These are phyloP conservation scores for Distichodus sexfasciatus DNA, from an alignment of 2,797 vertebrate species.

Conservation along the genomic window DNA sequence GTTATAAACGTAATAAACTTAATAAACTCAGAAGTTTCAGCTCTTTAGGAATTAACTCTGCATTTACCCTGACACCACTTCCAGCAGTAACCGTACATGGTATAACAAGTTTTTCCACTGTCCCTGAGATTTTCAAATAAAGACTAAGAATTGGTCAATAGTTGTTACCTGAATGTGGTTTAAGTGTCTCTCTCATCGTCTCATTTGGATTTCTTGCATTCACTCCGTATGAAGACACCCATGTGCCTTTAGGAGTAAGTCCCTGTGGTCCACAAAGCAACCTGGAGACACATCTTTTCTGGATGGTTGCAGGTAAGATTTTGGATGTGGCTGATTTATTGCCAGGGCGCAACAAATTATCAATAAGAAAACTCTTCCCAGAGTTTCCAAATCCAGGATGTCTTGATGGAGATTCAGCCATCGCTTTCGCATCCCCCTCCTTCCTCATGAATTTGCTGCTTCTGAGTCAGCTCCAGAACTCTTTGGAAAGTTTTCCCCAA, in stretches of 20 bases:
- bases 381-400: constrained; percentile 81
- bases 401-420: constrained; percentile 74
- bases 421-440: constrained; percentile 58
- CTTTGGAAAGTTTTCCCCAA: constrained; percentile 27
- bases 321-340: constrained; percentile 49
- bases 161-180: constrained; percentile 47
- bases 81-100: background rate
- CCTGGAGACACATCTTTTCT: constrained; percentile 61
- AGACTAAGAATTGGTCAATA: background rate
- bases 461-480: background rate
- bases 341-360: constrained; percentile 81
- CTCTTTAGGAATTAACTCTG: background rate
- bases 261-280: constrained; percentile 57
- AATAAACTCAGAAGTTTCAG: too few relatives aligned
- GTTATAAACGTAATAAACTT: too few relatives aligned
- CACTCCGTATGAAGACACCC: constrained; percentile 61
- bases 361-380: constrained; percentile 92
- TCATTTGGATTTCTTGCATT: constrained; percentile 31
- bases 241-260: constrained; percentile 68
- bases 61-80: background rate
- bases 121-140: background rate
- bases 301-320: constrained; percentile 58
- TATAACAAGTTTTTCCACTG: background rate
- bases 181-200: constrained; percentile 30
- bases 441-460: constrained; percentile 14